Evolutionary conservation across 2,113 vertebrate genomes (phyloP).

Genomic region (mouse (Mus musculus)): DNA sequence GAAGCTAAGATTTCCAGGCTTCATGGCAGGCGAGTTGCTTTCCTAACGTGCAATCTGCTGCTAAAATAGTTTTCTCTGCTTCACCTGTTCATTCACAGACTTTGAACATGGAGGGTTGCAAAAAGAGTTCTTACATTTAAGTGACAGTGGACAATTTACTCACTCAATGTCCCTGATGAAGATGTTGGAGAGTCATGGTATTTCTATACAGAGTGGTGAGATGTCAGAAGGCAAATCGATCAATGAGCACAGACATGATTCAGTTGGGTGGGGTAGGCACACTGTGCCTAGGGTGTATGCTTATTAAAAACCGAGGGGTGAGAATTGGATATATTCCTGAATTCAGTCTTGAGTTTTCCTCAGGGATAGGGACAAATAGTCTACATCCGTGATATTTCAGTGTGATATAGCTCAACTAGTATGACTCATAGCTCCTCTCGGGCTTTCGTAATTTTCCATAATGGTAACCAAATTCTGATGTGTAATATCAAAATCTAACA

Average conservation of each 20-base stretch:
- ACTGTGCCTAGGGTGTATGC: rapidly evolving
- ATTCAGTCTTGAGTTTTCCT: background rate
- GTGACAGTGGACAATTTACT: background rate
- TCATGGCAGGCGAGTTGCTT: background rate
- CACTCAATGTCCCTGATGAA: background rate
- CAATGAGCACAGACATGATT: too few species aligned
- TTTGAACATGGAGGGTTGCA: background rate
- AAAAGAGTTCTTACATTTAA: background rate
- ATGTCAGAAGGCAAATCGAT: background rate
- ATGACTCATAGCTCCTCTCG: background rate
- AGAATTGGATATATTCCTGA: background rate
- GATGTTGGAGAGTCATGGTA: background rate
- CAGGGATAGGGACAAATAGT: background rate
- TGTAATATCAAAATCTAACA: background rate
- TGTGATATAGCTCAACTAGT: background rate
- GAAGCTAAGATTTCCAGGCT: background rate
- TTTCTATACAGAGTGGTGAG: background rate
- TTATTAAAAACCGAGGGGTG: background rate
- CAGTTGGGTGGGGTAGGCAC: background rate
- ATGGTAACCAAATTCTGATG: background rate
- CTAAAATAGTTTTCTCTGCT: background rate
- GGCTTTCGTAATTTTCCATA: background rate
- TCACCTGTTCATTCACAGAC: background rate
- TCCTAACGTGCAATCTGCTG: background rate
- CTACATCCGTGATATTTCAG: background rate